Evolutionary conservation across 2,888 invertebrate species (phyloP).

Genomic region (Apotomis betuletana): DNA sequence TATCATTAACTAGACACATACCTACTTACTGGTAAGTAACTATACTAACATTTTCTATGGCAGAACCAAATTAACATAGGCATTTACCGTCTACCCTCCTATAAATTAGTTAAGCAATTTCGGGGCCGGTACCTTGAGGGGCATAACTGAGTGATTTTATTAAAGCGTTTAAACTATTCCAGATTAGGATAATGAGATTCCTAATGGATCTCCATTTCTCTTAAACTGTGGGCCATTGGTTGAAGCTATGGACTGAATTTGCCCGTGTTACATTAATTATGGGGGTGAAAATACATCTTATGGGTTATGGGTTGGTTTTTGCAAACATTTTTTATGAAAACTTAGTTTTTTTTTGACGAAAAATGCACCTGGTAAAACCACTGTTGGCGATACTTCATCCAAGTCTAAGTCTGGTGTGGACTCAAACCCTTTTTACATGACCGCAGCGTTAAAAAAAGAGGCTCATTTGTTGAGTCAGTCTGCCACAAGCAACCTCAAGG

Average conservation of each 20-base stretch:
- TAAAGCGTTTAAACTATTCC: slow-evolving; percentile 37
- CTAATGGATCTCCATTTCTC: slow-evolving; percentile 34
- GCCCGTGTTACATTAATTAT: slow-evolving; percentile 7
- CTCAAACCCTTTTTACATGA: too few relatives aligned
- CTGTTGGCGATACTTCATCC: too few relatives aligned
- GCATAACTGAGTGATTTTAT: slow-evolving; percentile 37
- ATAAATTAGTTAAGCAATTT: slow-evolving; percentile 33
- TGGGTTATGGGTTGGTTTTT: not conserved
- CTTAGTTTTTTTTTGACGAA: too few relatives aligned
- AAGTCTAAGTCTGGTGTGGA: too few relatives aligned
- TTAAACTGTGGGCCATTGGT: slow-evolving; percentile 24
- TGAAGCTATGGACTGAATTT: slow-evolving; percentile 22
- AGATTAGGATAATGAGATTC: slow-evolving; percentile 37
- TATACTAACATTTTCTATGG: not conserved
- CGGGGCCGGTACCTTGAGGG: slow-evolving; percentile 14
- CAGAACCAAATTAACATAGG: slow-evolving; percentile 23
- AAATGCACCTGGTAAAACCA: too few relatives aligned
- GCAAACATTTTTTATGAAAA: not conserved
- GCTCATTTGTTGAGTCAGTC: too few relatives aligned
- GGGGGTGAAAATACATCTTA: not conserved
- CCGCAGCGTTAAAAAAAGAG: too few relatives aligned
- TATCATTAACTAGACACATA: too few relatives aligned
- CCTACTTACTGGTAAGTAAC: not conserved
- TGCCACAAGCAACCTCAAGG: too few relatives aligned
- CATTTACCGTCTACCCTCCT: slow-evolving; percentile 17